Evolutionary conservation across 2,797 vertebrate species (phyloP), one percentile per base, ranked within the genome.

Genomic region (Phataginus tetradactyla): DNA sequence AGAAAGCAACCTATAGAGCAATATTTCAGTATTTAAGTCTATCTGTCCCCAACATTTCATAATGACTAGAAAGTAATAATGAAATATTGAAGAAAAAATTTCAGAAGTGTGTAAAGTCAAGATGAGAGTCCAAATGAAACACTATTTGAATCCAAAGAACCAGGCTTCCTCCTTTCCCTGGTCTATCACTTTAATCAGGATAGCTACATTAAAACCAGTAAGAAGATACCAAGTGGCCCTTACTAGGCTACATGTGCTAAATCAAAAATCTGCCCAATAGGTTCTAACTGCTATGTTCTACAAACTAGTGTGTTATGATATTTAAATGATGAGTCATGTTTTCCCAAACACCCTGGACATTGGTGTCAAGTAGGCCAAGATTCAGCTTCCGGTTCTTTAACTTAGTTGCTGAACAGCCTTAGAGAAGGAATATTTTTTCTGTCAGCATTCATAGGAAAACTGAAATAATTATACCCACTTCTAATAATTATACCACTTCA

Each of bases 351-450:
- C 45, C 49, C 39, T 42, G 32, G 18, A 81, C 27, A 69, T 20
- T 79, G n/a, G 13, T 78, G 37, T 29, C 55, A 80, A 64, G 4
- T 25, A 59, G 45, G 63, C 13, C 12, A 71, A 63, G 32, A 79
- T 61, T 78, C 27, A 20, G 34, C 7, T 86, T 91, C 74, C 71
- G 32, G 39, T 80, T 64, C 64, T 57, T 8, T 29, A 61, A 69
- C 13, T 42, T 45, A 14, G 21, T 88, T 94, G 29, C 49, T 72
- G 27, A 92, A 88, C 53, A n/a, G 20, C 9, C 59, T 84, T 69
- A 84, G 34, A 86, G 20, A 74, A 88, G 25, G 10, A 92, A 63
- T 51, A 29, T 34, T 94, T 93, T 91, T 75, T 91, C 91, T 93
- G 34, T 91, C 15, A 29, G 0, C 27, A 45, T 74, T 89, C 57